A percentile compares a stretch with the other conserved stretches of the same genome.
These are phyloP conservation scores for Dromius quadrimaculatus DNA, from an alignment of 2,888 invertebrate species.

Conservation along the genomic window DNA sequence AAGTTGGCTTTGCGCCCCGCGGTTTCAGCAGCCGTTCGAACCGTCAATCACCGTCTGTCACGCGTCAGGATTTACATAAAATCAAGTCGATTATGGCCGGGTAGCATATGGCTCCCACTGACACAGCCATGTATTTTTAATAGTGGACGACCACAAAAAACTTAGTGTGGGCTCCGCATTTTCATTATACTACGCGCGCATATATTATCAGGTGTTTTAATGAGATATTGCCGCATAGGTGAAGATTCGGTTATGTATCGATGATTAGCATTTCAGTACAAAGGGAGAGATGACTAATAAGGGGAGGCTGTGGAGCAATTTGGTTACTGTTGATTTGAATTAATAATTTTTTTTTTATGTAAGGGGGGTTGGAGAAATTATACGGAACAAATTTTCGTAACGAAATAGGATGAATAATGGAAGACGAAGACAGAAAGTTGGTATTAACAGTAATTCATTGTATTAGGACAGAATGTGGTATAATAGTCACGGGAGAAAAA, in stretches of 20 bases:
- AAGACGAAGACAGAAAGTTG: too few species aligned
- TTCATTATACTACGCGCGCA: slow-evolving; percentile 39
- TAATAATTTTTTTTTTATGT: too few species aligned
- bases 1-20: slow-evolving; percentile 21
- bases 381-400: too few species aligned
- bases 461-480: too few species aligned
- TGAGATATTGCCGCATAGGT: slow-evolving; percentile 43
- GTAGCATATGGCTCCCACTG: slow-evolving; percentile 44
- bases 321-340: slow-evolving; percentile 17
- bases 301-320: slow-evolving; percentile 11
- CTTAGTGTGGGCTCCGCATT: not conserved
- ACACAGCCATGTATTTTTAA: slow-evolving; percentile 24
- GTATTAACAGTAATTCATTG: too few species aligned
- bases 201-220: slow-evolving; percentile 45
- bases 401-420: too few species aligned
- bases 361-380: too few species aligned
- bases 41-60: slow-evolving; percentile 48
- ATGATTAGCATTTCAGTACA: slow-evolving; percentile 33
- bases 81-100: slow-evolving; percentile 6
- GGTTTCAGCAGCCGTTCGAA: slow-evolving; percentile 42
- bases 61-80: slow-evolving; percentile 44
- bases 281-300: not conserved
- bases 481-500: too few species aligned
- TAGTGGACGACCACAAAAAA: slow-evolving; percentile 28
- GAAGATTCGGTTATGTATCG: slow-evolving; percentile 28